Percentiles rank a stretch among this genome's conserved stretches.
These are phyloP conservation scores for Oscheius sp. DNA, from an alignment of 2,888 invertebrate species.

Conservation along the genomic window DNA sequence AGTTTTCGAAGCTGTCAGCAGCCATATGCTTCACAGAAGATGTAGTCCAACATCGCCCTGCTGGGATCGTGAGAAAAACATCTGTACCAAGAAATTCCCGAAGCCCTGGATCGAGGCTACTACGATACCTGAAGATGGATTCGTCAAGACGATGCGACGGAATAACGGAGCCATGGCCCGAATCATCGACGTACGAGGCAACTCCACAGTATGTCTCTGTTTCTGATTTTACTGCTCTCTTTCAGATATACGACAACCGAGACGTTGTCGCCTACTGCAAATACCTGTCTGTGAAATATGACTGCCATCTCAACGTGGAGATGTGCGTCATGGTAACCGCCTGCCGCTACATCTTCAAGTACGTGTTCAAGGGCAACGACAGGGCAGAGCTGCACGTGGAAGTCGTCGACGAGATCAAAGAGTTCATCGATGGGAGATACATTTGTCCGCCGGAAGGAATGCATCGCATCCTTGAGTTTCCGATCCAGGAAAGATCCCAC, in stretches of 20 bases:
- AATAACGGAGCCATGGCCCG: conserved; percentile 47
- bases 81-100: conserved; percentile 74
- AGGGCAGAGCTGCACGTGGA: too few species aligned
- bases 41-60: conserved; percentile 71
- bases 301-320: too few species aligned
- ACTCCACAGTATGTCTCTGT: too few species aligned
- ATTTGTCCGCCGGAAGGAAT: conserved; percentile 49
- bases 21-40: conserved; percentile 62
- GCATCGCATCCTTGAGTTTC: conserved; percentile 45
- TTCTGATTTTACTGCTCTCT: too few species aligned
- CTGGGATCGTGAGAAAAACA: conserved; percentile 69
- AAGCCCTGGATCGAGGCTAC: conserved; percentile 67
- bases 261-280: too few species aligned
- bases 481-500: conserved; percentile 39
- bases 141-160: conserved; percentile 72
- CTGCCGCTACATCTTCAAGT: too few species aligned
- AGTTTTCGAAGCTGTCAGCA: conserved; percentile 47
- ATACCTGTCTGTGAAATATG: too few species aligned
- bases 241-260: too few species aligned
- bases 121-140: conserved; percentile 68
- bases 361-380: too few species aligned
- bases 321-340: too few species aligned
- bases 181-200: neutral
- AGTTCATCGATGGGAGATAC: conserved; percentile 42
- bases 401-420: conserved; percentile 43